These are phyloP conservation scores for Ammodytes dubius DNA, from an alignment of 2,113 vertebrate genomes.

Conservation along the genomic window DNA sequence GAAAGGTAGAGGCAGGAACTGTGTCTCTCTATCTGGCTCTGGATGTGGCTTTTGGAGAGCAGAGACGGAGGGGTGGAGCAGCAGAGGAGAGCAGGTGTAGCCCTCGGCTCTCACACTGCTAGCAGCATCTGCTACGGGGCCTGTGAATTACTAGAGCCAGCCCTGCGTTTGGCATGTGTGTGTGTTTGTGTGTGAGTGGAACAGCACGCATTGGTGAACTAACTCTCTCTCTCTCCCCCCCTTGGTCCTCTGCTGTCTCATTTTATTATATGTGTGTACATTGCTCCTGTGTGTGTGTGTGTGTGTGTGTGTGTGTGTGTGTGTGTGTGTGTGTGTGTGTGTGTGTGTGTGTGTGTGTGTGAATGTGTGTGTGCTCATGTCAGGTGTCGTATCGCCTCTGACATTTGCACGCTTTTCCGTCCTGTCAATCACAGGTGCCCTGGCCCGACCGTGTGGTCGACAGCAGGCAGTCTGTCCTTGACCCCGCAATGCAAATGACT, in stretches of 20 bases:
- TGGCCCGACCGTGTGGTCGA: slow-evolving; percentile 27
- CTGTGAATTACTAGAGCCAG: slow-evolving; percentile 45
- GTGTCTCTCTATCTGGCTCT: slow-evolving; percentile 23
- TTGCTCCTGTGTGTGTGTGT: slow-evolving; percentile 19
- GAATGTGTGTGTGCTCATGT: slow-evolving; percentile 22
- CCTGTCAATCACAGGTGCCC: slow-evolving; percentile 62
- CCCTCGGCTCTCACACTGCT: slow-evolving; percentile 51
- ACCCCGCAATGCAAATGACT: slow-evolving; percentile 67
- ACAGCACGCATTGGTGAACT: slow-evolving; percentile 50
- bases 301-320: slow-evolving; percentile 20
- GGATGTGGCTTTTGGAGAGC: slow-evolving; percentile 19
- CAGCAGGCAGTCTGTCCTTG: slow-evolving; percentile 60
- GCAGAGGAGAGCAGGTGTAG: slow-evolving; percentile 69
- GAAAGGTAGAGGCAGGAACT: slow-evolving; percentile 7
- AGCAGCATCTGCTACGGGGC: slow-evolving; percentile 73
- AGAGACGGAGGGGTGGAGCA: slow-evolving; percentile 47
- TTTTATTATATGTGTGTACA: slow-evolving; percentile 47
- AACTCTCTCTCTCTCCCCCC: slow-evolving; percentile 44
- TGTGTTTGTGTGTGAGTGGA: slow-evolving; percentile 12
- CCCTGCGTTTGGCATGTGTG: slow-evolving; percentile 31
- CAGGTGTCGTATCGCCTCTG: slow-evolving; percentile 41
- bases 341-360: slow-evolving; percentile 21
- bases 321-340: slow-evolving; percentile 15
- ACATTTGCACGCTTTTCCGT: slow-evolving; percentile 21
- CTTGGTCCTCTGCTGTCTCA: slow-evolving; percentile 36